Evolutionary conservation across 1,140 invertebrate genomes (phyloP), one percentile per base, ranked within the genome.

Genomic region (Drosophila jambulina): DNA sequence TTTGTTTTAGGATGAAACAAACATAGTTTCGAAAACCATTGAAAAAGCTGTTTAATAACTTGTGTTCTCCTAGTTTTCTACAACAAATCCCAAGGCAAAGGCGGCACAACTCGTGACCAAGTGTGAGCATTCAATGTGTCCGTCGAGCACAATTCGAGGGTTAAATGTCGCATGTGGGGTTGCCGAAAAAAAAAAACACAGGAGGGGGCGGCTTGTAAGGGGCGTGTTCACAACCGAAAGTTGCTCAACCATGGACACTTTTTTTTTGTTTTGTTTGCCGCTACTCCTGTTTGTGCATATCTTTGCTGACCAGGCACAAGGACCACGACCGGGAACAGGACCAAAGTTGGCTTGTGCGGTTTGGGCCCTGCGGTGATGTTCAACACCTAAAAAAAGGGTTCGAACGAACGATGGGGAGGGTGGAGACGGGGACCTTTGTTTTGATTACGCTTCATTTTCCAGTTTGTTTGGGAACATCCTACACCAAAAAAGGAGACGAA

Each of bases 151-250:
- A 76, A 72, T 88, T 88, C 64, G 80, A 84, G 83, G 83, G 83
- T 87, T 87, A 88, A 87, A 88, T 87, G 84, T 87, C 84, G 80
- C 83, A 88, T 87, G 80, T 84, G 63, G 82, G 58, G 59, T 56
- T 61, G 49, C 15, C 48, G 8, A 53, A 51, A 34, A 49, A 51
- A 57, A 48, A 25, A 21, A 36, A 12, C 25, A 25, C n/a, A 17
- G 6, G 38, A 15, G 43, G 38, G 45, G 46, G 53, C 53, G 45
- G 68, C 21, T 45, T 45, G 61, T 63, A 25, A n/a, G 45, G 58
- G 63, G 68, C 32, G 63, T 72, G 45, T 46, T 83, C 65, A 75
- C 64, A 76, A 74, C 75, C 49, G 56, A 80, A 83, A 78, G 40
- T 86, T 82, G 79, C 65, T 88, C 76, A 82, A 88, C 80, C 83